phyloP scores from a whole-genome alignment of 2,113 vertebrate species.

The cattle (Bos taurus) region ARS-UCD2.0 NC_037335.1:63829001-63829500 shows the following conservation, averaged over 20 bases:
- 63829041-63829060: background rate
- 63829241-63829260: slow-evolving; percentile 87
- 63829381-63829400: slow-evolving; percentile 90
- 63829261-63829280: slow-evolving; percentile 91
- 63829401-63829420: slow-evolving; percentile 80
- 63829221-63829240: slow-evolving; percentile 93
- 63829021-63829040: background rate
- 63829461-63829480: slow-evolving; percentile 90
- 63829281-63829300: slow-evolving; percentile 91
- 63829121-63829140: slow-evolving; percentile 94
- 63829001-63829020: background rate
- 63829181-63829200: slow-evolving; percentile 91
- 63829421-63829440: slow-evolving; percentile 84
- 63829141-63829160: slow-evolving; percentile 91
- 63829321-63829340: slow-evolving; percentile 94
- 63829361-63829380: slow-evolving; percentile 92
- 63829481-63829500: slow-evolving; percentile 90
- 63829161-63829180: slow-evolving; percentile 91
- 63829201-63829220: slow-evolving; percentile 92
- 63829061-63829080: fast-evolving
- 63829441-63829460: slow-evolving; percentile 92
- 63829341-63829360: slow-evolving; percentile 86
- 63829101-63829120: slow-evolving; percentile 92
- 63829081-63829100: background rate
- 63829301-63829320: slow-evolving; percentile 86